Evolutionary conservation across 2,888 invertebrate genomes (phyloP), one percentile per base, ranked within the genome.

Genomic region (Cryptus viduatorius): DNA sequence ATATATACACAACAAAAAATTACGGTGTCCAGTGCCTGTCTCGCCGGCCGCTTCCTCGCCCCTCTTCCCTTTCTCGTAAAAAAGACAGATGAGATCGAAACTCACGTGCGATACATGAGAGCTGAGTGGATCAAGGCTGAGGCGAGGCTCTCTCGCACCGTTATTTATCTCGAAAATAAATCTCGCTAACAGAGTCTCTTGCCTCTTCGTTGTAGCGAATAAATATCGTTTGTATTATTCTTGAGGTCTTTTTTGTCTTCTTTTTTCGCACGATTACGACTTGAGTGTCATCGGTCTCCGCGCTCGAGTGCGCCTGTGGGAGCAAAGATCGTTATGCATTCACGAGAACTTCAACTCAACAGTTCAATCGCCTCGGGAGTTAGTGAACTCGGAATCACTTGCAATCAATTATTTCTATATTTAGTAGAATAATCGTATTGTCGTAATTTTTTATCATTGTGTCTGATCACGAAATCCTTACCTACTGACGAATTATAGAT

Each of bases 81-180:
- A 85, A 85, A 87, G 86, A 87, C 84, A 77, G 87, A 89, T 83
- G 87, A 86, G 88, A 87, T 87, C 86, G 86, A 88, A 87, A 87
- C 77, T 83, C 79, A 82, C 76, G 84, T 72, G 75, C 83, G 81
- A 84, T 72, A 81, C 79, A 77, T 37, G 79, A 82, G 80, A 76
- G 68, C 68, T 89, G 90, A 91, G 91, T 91, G 87, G 91, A 90
- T 91, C 91, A 91, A 91, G 91, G 91, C 88, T 89, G 88, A 86
- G 86, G 86, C 87, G 87, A 86, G 86, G 88, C 88, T 81, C 76
- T 65, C 87, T n/a, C 79, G 81, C 75, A 85, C 75, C 59, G 42
- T 85, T 84, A 82, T 85, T 87, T 86, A 87, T 89, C 88, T 87
- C 84, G 71, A 83, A 84, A 84, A 83, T 86, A 75, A 86, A 87